These are phyloP conservation scores for Olivierus martensii DNA, from an alignment of 1,140 invertebrate species.

Conservation along the genomic window DNA sequence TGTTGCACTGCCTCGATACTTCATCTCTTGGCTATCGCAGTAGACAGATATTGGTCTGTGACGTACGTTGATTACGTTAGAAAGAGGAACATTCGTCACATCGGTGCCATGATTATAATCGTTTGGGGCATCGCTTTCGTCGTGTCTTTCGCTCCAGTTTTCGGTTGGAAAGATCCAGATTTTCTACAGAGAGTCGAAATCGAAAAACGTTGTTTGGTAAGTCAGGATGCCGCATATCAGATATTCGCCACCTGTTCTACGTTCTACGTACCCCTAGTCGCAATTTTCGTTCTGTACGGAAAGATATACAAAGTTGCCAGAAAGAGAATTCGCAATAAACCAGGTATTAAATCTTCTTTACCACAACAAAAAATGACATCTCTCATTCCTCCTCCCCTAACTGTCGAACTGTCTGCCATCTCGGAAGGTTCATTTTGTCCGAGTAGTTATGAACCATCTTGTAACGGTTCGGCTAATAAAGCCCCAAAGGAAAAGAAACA, in stretches of 20 bases:
- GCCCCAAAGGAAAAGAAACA: conserved; percentile 25
- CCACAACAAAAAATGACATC: conserved; percentile 23
- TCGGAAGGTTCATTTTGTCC: too few relatives aligned
- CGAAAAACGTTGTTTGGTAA: conserved; percentile 78
- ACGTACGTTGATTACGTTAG: conserved; percentile 90
- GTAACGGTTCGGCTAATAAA: conserved; percentile 6
- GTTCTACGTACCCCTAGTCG: conserved; percentile 84
- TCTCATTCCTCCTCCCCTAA: conserved; percentile 31
- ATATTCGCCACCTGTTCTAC: conserved; percentile 68
- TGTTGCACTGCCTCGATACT: conserved; percentile 89
- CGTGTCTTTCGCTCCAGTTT: conserved; percentile 72
- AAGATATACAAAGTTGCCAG: conserved; percentile 82
- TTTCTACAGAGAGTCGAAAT: conserved; percentile 60
- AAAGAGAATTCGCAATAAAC: conserved; percentile 50
- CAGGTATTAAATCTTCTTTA: conserved; percentile 7
- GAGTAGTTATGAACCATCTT: conserved; percentile 1
- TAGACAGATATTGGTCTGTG: conserved; percentile 95
- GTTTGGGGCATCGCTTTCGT: conserved; percentile 76
- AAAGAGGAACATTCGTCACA: conserved; percentile 61
- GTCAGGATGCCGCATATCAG: conserved; percentile 77
- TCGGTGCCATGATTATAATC: conserved; percentile 79
- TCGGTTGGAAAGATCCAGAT: conserved; percentile 74
- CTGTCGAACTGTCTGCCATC: too few relatives aligned
- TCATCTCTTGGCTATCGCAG: conserved; percentile 80
- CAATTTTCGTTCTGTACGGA: conserved; percentile 87